These are phyloP conservation scores for Cerastis leucographa DNA, from an alignment of 2,888 invertebrate genomes.

Conservation along the genomic window DNA sequence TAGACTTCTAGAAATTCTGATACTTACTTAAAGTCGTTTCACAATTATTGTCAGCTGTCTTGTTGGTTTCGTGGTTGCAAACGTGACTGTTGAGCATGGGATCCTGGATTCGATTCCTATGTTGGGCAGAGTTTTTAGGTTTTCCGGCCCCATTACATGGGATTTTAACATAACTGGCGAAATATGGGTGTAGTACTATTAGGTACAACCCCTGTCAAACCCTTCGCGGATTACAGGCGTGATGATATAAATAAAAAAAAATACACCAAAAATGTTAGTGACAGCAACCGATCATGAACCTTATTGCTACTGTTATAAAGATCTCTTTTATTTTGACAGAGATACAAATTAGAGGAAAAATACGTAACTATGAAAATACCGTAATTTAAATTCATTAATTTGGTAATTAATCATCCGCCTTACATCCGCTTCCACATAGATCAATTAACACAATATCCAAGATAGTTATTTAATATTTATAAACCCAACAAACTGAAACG, in stretches of 20 bases:
- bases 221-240: no score
- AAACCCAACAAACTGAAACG: constrained; percentile 12
- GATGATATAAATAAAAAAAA: no score
- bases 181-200: no score
- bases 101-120: no score
- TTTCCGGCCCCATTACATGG: no score
- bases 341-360: no score
- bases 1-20: not conserved
- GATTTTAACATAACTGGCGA: no score
- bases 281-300: not conserved
- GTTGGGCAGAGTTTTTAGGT: no score
- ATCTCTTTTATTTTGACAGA: not conserved
- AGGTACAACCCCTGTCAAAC: no score
- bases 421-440: not conserved
- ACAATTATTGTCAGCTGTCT: not conserved
- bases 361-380: not conserved
- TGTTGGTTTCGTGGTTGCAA: no score
- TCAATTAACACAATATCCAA: not conserved
- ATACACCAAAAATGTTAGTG: no score
- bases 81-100: no score
- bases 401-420: not conserved
- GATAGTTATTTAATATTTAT: constrained; percentile 22
- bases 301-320: not conserved
- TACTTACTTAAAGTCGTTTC: not conserved
- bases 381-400: not conserved